phyloP scores from a whole-genome alignment of 2,113 vertebrate genomes.

The Dasypus novemcinctus region DNA sequence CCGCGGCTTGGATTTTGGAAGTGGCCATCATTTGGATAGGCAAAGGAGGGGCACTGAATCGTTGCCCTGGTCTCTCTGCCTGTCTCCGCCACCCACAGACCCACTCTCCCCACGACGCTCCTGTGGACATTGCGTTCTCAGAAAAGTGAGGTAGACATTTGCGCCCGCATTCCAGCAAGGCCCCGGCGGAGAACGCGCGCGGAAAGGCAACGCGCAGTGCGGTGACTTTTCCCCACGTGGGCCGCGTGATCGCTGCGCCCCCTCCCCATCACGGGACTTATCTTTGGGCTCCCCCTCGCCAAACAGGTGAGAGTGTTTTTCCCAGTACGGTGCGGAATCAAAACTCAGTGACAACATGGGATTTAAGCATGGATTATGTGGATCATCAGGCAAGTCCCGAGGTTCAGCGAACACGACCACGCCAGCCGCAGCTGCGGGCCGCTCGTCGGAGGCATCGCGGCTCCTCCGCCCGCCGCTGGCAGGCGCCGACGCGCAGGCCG shows the following conservation, averaged over 20 bases:
- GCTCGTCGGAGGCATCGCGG: too few relatives aligned
- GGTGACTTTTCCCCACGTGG: background rate
- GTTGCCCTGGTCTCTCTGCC: background rate
- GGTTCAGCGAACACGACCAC: background rate
- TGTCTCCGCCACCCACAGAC: background rate
- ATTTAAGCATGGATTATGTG: background rate
- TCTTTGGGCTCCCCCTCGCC: background rate
- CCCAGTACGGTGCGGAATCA: background rate
- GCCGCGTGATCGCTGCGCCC: rapidly evolving
- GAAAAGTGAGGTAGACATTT: background rate
- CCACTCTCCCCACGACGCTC: background rate
- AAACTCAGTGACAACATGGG: background rate
- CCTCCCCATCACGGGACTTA: background rate
- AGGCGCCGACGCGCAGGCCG: background rate
- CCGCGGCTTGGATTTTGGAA: background rate
- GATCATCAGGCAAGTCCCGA: background rate
- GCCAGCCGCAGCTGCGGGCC: background rate
- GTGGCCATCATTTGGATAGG: background rate
- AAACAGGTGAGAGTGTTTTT: background rate
- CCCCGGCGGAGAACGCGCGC: background rate
- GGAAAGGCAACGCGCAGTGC: background rate
- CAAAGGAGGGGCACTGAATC: background rate
- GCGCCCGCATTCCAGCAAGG: background rate
- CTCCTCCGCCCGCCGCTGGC: background rate
- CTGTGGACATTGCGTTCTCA: background rate